These are phyloP conservation scores for Ephialtes manifestator DNA, from an alignment of 2,888 invertebrate genomes.

Conservation along the genomic window DNA sequence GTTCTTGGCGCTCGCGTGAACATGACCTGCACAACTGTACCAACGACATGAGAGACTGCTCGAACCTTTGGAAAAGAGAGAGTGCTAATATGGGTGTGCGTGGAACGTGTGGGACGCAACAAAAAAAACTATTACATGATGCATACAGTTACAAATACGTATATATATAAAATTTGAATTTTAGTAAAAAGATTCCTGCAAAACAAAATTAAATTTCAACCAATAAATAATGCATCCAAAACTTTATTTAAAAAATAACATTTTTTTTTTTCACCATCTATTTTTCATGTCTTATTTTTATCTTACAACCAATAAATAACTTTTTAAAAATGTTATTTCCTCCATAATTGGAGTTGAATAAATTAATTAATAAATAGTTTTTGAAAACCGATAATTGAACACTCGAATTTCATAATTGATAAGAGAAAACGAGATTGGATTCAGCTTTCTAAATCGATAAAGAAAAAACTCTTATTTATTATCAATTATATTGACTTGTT, in stretches of 20 bases:
- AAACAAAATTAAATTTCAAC: too few relatives aligned
- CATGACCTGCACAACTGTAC: conserved; percentile 74
- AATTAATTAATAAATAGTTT: background rate
- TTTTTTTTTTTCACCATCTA: too few relatives aligned
- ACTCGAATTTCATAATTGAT: background rate
- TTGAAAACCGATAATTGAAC: background rate
- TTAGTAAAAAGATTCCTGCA: too few relatives aligned
- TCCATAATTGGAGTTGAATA: too few relatives aligned
- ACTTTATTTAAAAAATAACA: too few relatives aligned
- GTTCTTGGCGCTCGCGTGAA: conserved; percentile 72
- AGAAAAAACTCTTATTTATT: conserved; percentile 43
- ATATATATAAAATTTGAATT: background rate
- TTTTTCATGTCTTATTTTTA: too few relatives aligned
- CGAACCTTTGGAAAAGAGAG: background rate
- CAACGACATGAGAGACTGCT: background rate
- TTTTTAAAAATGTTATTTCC: too few relatives aligned
- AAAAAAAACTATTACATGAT: background rate
- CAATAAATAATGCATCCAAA: too few relatives aligned
- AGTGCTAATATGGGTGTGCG: background rate
- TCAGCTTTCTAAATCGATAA: conserved; percentile 48
- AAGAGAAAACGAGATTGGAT: background rate
- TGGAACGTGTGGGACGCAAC: background rate
- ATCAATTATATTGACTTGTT: conserved; percentile 32
- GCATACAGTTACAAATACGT: background rate
- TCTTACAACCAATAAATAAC: too few relatives aligned